These are phyloP conservation scores for Scopus umbretta DNA, from an alignment of 2,113 vertebrate species.

Conservation along the genomic window DNA sequence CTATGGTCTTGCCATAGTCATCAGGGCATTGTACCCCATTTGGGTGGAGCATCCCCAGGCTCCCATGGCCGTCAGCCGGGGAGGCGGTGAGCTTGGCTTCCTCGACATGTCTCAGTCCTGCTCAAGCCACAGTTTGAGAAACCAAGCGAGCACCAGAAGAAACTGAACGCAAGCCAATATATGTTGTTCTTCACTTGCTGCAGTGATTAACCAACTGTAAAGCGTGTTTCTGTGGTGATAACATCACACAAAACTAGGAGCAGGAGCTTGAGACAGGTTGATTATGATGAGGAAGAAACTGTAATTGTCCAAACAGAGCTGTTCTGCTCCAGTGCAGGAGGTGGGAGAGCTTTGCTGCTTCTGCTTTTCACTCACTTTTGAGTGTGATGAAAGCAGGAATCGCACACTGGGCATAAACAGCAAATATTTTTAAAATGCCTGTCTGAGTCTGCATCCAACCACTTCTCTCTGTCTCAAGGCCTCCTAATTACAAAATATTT, in stretches of 20 bases:
- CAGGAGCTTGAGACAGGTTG: neutral
- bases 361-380: neutral
- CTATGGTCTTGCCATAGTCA: neutral
- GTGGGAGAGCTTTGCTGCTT: neutral
- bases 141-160: accelerated
- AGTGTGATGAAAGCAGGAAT: neutral
- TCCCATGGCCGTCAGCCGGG: neutral
- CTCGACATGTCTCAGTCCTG: neutral
- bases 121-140: accelerated
- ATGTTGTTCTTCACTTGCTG: neutral
- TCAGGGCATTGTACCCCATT: accelerated
- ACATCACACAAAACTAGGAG: neutral
- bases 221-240: neutral
- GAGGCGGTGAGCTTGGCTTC: neutral
- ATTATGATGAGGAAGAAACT: neutral
- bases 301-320: neutral
- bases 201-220: neutral
- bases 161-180: neutral
- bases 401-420: neutral
- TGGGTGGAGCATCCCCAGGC: neutral
- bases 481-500: neutral
- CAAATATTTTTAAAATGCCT: neutral
- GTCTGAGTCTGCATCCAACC: neutral
- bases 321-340: neutral
- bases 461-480: neutral